A percentile compares a stretch with the other conserved stretches of the same genome.
Evolutionary conservation across 2,113 vertebrate genomes (phyloP).

Genomic region (Solenodon paradoxus): DNA sequence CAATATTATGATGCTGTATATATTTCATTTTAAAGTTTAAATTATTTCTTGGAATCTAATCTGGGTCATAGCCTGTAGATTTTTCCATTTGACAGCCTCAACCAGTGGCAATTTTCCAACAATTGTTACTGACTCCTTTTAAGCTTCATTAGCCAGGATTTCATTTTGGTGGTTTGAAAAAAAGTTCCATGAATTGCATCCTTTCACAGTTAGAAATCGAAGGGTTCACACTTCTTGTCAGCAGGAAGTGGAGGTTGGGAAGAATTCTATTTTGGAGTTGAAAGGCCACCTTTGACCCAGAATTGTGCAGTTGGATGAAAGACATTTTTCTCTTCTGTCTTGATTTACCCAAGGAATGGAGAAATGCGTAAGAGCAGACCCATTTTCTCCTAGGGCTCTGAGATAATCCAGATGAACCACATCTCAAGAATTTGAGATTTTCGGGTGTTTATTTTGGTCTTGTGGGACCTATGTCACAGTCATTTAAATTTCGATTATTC

Average conservation of each 20-base stretch:
- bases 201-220: constrained; percentile 66
- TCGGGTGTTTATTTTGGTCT: constrained; percentile 8
- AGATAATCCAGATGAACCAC: not conserved
- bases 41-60: constrained; percentile 47
- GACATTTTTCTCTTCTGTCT: constrained; percentile 59
- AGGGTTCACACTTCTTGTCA: constrained; percentile 64
- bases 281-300: constrained; percentile 74
- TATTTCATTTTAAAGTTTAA: constrained; percentile 14
- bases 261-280: constrained; percentile 69
- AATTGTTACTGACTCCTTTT: constrained; percentile 49
- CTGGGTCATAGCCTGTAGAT: not conserved
- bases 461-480: not conserved
- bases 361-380: not conserved
- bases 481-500: not conserved
- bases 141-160: constrained; percentile 36
- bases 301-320: constrained; percentile 46
- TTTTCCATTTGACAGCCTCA: constrained; percentile 33
- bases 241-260: constrained; percentile 69
- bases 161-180: constrained; percentile 35
- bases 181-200: constrained; percentile 49
- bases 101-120: not conserved
- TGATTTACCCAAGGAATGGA: constrained; percentile 48
- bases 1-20: not conserved
- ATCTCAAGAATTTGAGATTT: constrained; percentile 20
- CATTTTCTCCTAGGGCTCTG: not conserved